These are phyloP conservation scores for Seira sanloemensis DNA, from an alignment of 2,888 invertebrate genomes.

Conservation along the genomic window DNA sequence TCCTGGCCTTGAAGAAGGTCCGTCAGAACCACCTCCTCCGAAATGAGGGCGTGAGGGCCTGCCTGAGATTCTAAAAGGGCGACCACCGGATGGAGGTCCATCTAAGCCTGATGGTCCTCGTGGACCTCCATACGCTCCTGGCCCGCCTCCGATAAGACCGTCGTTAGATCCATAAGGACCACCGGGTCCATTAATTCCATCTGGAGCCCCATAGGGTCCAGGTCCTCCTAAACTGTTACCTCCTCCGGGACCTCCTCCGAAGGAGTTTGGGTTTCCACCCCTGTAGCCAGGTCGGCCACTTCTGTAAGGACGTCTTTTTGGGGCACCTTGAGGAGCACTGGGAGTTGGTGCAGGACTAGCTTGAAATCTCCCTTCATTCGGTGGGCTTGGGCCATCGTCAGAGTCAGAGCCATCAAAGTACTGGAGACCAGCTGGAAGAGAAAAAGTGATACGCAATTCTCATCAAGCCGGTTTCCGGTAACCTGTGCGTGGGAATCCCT, in stretches of 20 bases:
- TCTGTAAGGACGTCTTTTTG: slow-evolving; percentile 35
- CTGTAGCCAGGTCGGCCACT: slow-evolving; percentile 18
- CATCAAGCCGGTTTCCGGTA: no score
- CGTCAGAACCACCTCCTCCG: no score
- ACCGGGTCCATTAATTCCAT: slow-evolving; percentile 27
- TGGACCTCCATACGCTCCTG: no score
- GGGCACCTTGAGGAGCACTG: slow-evolving; percentile 1
- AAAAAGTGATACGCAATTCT: no score
- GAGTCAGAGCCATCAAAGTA: slow-evolving; percentile 41
- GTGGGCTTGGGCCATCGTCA: slow-evolving; percentile 19
- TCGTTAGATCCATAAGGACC: not conserved
- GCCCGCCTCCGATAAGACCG: not conserved
- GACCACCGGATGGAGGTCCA: no score
- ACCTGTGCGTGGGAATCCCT: no score
- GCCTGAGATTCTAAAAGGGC: no score
- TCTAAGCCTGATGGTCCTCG: no score
- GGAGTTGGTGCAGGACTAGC: slow-evolving; percentile 13
- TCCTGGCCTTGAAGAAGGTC: slow-evolving; percentile 7
- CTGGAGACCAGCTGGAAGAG: slow-evolving; percentile 21
- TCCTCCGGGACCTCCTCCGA: slow-evolving; percentile 23
- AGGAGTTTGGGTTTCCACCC: slow-evolving; percentile 10
- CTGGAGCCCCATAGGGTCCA: slow-evolving; percentile 26
- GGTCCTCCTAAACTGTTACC: slow-evolving; percentile 27
- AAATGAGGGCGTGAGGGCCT: no score
- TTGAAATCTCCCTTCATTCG: not conserved